Evolutionary conservation across 1,140 invertebrate species (phyloP).

Genomic region (Elymnias hypermnestra): DNA sequence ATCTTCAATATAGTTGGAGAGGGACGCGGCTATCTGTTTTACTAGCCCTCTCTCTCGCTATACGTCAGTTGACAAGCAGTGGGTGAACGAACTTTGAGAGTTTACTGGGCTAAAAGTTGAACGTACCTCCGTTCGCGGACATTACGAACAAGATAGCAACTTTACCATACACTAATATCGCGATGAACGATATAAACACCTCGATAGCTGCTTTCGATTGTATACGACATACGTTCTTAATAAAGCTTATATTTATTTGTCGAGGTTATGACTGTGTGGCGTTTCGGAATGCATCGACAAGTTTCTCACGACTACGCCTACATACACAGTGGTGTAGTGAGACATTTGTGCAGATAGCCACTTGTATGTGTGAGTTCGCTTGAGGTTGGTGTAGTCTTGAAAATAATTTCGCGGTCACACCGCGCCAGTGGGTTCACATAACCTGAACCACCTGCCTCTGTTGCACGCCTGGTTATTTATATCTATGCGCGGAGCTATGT

Average conservation of each 20-base stretch:
- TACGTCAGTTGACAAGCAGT: constrained; percentile 75
- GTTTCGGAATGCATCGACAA: constrained; percentile 46
- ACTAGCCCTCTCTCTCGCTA: constrained; percentile 47
- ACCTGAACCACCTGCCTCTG: constrained; percentile 70
- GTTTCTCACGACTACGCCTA: constrained; percentile 73
- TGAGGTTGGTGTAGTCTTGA: constrained; percentile 73
- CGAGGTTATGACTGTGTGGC: constrained; percentile 22
- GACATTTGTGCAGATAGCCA: constrained; percentile 46
- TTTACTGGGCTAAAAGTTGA: constrained; percentile 76
- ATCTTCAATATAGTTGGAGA: constrained; percentile 54
- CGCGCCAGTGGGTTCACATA: constrained; percentile 66
- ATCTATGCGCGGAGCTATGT: constrained; percentile 66
- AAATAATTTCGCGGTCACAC: constrained; percentile 76
- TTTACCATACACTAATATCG: constrained; percentile 53
- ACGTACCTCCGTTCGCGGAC: constrained; percentile 74
- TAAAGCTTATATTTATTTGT: constrained; percentile 44
- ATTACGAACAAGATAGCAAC: constrained; percentile 76
- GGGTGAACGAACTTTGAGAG: constrained; percentile 73
- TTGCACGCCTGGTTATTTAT: constrained; percentile 73
- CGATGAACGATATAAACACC: constrained; percentile 41
- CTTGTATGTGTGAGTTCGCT: constrained; percentile 39
- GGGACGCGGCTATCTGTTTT: constrained; percentile 51
- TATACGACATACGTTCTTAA: constrained; percentile 21
- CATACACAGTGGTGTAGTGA: constrained; percentile 53
- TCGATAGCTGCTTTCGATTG: constrained; percentile 27